Evolutionary conservation across 2,888 invertebrate species (phyloP).

Genomic region (Orchesellides sinensis): DNA sequence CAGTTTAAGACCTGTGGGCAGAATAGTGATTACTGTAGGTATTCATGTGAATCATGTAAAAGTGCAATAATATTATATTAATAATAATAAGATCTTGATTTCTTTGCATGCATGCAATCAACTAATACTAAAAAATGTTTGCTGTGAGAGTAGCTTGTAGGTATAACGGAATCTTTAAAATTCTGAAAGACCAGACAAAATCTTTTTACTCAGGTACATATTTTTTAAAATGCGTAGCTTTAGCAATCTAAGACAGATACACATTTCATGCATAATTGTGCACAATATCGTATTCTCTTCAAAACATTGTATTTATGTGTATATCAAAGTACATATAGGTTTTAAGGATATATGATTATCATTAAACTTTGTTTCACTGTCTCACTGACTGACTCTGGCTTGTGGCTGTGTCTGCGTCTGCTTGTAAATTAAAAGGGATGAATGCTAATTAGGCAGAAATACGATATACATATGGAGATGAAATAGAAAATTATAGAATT

Average conservation of each 20-base stretch:
- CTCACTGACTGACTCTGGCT: not conserved
- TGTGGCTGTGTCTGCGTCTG: not conserved
- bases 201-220: no score
- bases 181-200: conserved; percentile 9
- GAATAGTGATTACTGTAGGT: not conserved
- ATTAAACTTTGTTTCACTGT: not conserved
- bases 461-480: not conserved
- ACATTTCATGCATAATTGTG: no score
- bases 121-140: not conserved
- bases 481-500: not conserved
- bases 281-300: not conserved
- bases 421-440: not conserved
- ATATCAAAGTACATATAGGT: not conserved
- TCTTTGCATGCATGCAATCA: not conserved
- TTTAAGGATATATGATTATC: no score
- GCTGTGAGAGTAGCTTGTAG: conserved; percentile 29
- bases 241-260: no score
- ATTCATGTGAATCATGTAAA: conserved; percentile 6
- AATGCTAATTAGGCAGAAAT: not conserved
- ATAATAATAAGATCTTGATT: conserved; percentile 1
- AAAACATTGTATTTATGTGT: not conserved
- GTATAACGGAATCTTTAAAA: conserved; percentile 51
- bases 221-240: no score
- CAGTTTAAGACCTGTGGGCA: no score
- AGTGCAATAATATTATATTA: no score